A percentile compares a stretch with the other conserved stretches of the same genome.
Conservation (phyloP, 2,113 vertebrate genomes). For the Prunella himalayana region DNA sequence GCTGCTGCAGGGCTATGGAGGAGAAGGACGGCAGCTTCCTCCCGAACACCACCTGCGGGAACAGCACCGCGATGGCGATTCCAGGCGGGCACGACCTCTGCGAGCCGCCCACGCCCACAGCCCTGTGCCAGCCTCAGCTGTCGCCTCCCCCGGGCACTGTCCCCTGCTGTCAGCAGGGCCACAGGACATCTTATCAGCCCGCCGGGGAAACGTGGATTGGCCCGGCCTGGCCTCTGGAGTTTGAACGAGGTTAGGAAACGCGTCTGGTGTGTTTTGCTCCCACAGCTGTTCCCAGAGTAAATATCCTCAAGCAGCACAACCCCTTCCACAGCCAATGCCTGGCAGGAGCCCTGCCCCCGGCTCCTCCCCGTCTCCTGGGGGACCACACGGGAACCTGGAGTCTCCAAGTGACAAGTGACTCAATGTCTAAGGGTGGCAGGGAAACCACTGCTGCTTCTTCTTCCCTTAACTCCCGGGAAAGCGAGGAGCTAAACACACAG, state of each 20-base stretch:
- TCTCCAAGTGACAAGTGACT: neutral
- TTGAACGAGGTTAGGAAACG: neutral
- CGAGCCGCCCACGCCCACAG: neutral
- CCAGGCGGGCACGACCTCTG: rapidly evolving
- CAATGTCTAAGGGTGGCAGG: neutral
- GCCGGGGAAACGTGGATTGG: neutral
- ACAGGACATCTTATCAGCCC: neutral
- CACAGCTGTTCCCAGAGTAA: neutral
- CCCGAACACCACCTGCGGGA: constrained; percentile 88
- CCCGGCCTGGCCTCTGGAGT: neutral
- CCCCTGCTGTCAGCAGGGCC: neutral
- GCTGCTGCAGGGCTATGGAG: constrained; percentile 76
- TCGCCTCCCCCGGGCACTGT: neutral
- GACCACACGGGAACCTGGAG: neutral
- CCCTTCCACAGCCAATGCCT: neutral
- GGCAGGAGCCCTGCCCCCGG: neutral
- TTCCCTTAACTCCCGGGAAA: neutral
- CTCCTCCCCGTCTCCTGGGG: neutral
- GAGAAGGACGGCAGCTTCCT: constrained; percentile 82
- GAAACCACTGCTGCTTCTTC: neutral
- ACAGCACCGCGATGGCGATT: neutral
- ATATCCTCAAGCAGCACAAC: neutral
- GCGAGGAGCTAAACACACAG: rapidly evolving
- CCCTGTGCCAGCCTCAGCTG: neutral
- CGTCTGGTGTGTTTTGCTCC: neutral